A percentile compares a stretch with the other conserved stretches of the same genome.
Evolutionary conservation across 2,888 invertebrate genomes (phyloP).

Genomic region (Netelia melanura): DNA sequence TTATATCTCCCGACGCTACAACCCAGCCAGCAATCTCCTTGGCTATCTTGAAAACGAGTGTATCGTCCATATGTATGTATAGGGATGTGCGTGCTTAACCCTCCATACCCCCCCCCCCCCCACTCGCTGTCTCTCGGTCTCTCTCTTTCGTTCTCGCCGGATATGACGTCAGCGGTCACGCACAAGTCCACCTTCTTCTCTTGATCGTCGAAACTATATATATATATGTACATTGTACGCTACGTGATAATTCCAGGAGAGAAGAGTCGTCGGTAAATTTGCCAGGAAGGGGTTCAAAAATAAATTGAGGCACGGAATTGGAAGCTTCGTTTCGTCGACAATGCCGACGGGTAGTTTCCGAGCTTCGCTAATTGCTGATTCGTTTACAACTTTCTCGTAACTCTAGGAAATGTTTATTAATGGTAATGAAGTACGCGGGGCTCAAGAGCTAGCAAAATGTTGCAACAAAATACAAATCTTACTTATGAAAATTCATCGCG

Average conservation of each 20-base stretch:
- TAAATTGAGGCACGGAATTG: too few relatives aligned
- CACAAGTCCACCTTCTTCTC: conserved; percentile 57
- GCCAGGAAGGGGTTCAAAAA: too few relatives aligned
- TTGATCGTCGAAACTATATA: conserved; percentile 7
- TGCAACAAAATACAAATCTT: too few relatives aligned
- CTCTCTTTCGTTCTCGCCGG: conserved; percentile 56
- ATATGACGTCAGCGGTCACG: conserved; percentile 69
- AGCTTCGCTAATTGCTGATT: too few relatives aligned
- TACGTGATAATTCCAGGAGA: not conserved
- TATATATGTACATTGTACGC: not conserved
- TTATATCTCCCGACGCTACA: conserved; percentile 24
- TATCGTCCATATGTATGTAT: conserved; percentile 5
- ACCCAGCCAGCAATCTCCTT: conserved; percentile 49
- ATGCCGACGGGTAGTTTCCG: too few relatives aligned
- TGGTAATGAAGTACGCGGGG: too few relatives aligned
- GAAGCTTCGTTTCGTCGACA: too few relatives aligned
- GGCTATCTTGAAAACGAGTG: conserved; percentile 55
- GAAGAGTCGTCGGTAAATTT: not conserved
- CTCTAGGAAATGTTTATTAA: too few relatives aligned
- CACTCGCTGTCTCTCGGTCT: conserved; percentile 23
- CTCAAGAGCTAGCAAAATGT: too few relatives aligned
- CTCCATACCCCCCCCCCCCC: not conserved
- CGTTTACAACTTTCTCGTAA: too few relatives aligned
- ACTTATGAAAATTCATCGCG: too few relatives aligned
- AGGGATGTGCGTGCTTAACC: not conserved